phyloP scores from a whole-genome alignment of 2,797 vertebrate genomes.

The Sardinella longiceps region DNA sequence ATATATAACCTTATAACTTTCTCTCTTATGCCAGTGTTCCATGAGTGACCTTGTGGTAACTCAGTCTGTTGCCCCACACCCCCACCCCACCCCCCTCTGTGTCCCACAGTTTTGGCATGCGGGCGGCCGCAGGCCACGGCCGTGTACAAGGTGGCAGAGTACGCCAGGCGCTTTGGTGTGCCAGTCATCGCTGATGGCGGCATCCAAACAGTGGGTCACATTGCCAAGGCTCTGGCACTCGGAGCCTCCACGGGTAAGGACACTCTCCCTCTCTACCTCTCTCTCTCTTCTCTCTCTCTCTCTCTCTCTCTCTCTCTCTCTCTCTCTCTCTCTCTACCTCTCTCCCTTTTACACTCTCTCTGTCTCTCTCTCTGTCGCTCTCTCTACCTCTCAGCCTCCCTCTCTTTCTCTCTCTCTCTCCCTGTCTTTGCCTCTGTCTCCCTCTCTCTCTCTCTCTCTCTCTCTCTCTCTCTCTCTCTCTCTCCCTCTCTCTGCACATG shows the following conservation, averaged over 20 bases:
- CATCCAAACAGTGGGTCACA: slow-evolving; percentile 94
- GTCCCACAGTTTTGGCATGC: slow-evolving; percentile 86
- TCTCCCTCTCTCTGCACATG: background rate
- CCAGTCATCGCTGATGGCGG: slow-evolving; percentile 96
- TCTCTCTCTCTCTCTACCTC: too few relatives aligned
- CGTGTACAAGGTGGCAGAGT: slow-evolving; percentile 97
- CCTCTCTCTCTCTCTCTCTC: background rate
- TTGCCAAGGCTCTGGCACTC: slow-evolving; percentile 91
- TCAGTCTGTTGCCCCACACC: background rate
- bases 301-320: too few relatives aligned
- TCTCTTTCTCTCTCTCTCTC: too few relatives aligned
- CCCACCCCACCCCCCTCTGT: background rate
- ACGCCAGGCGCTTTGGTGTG: slow-evolving; percentile 90
- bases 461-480: background rate
- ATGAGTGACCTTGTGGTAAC: background rate
- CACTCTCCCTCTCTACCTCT: background rate
- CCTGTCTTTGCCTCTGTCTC: too few relatives aligned
- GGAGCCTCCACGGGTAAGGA: slow-evolving; percentile 92
- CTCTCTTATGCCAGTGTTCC: background rate
- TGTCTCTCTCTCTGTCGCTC: too few relatives aligned
- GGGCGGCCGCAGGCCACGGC: slow-evolving; percentile 96
- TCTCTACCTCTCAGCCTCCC: too few relatives aligned
- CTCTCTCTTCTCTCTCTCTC: too few relatives aligned
- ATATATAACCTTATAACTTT: background rate
- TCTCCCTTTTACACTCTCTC: too few relatives aligned